These are phyloP conservation scores for Pollenia griseotomentosa DNA, from an alignment of 2,888 invertebrate genomes.

Conservation along the genomic window DNA sequence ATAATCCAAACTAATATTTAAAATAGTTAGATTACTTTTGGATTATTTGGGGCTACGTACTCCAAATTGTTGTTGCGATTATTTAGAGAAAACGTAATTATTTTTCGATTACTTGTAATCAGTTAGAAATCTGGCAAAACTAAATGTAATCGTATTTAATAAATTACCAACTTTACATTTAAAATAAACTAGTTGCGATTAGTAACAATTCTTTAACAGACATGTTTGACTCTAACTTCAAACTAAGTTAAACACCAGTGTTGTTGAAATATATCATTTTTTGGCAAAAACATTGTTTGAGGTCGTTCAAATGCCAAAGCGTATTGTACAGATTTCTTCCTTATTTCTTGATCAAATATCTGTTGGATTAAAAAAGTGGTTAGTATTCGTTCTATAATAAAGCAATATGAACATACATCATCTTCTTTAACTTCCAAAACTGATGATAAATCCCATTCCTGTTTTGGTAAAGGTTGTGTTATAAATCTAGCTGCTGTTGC, in stretches of 20 bases:
- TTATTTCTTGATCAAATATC: constrained; percentile 91
- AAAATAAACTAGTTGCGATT: too few relatives aligned
- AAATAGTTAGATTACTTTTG: too few relatives aligned
- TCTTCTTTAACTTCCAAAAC: constrained; percentile 88
- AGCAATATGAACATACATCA: constrained; percentile 84
- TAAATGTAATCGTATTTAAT: too few relatives aligned
- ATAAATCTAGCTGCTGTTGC: constrained; percentile 90
- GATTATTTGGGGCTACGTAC: too few relatives aligned
- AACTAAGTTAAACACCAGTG: constrained; percentile 87
- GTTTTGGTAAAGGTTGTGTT: constrained; percentile 87
- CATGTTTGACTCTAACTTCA: background rate
- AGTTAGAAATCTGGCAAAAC: background rate
- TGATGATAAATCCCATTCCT: constrained; percentile 89
- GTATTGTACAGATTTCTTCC: constrained; percentile 90
- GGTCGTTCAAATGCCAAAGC: constrained; percentile 91
- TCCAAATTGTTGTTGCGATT: too few relatives aligned
- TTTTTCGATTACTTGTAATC: background rate
- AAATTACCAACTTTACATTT: too few relatives aligned
- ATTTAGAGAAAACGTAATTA: background rate
- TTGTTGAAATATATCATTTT: constrained; percentile 88
- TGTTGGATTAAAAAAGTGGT: constrained; percentile 80
- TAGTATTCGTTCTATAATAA: background rate
- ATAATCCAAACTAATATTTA: too few relatives aligned
- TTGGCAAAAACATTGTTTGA: constrained; percentile 86
- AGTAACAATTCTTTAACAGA: too few relatives aligned